These are phyloP conservation scores for Notarius quadriscutis DNA, from an alignment of 2,113 vertebrate genomes.

Conservation along the genomic window DNA sequence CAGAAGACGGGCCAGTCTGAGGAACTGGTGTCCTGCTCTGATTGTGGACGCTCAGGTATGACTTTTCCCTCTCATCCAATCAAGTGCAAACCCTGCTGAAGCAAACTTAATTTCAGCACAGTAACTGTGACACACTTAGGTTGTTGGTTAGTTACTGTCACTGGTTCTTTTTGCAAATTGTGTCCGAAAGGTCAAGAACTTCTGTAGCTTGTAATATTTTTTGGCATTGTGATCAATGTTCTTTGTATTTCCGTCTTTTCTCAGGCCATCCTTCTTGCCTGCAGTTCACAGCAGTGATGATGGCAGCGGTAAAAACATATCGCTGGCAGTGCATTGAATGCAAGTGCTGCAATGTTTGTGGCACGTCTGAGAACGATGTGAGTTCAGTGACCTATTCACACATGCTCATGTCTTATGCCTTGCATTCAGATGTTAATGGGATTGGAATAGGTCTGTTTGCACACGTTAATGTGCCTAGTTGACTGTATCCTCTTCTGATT, in stretches of 20 bases:
- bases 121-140: background rate
- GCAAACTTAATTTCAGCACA: background rate
- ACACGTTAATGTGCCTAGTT: background rate
- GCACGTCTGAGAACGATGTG: constrained; percentile 94
- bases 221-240: background rate
- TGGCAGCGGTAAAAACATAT: constrained; percentile 95
- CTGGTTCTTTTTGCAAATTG: background rate
- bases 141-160: background rate
- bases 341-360: constrained; percentile 97
- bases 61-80: constrained; percentile 69
- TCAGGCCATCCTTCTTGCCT: constrained; percentile 91
- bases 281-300: constrained; percentile 96
- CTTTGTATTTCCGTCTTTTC: background rate
- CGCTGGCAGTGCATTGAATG: constrained; percentile 98
- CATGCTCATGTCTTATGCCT: background rate
- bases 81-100: constrained; percentile 42
- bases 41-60: constrained; percentile 92
- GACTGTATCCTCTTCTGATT: constrained; percentile 20
- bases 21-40: constrained; percentile 94
- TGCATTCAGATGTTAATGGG: background rate
- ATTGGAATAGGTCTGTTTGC: background rate
- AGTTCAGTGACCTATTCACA: constrained; percentile 53
- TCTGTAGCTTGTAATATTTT: background rate
- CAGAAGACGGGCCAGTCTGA: constrained; percentile 95
- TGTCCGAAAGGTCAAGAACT: background rate